Evolutionary conservation across 2,797 vertebrate genomes (phyloP), one percentile per base, ranked within the genome.

Genomic region (Acrocephalus scirpaceus): DNA sequence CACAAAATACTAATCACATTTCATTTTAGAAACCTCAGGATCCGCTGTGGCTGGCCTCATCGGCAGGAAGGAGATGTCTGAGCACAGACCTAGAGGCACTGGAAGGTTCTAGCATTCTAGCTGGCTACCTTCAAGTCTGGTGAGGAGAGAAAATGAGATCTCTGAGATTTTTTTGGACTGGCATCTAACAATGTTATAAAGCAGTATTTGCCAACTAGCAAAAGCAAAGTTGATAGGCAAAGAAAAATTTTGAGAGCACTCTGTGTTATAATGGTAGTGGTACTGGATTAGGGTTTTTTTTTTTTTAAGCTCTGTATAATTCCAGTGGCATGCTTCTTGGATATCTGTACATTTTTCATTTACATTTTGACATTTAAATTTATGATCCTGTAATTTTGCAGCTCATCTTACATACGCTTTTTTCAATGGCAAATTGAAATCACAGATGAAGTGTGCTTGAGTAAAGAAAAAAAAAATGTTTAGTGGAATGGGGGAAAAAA

Each of bases 321-420:
- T 97, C 81, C 64, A 92, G 84, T 94, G 88, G 87, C 57, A 84
- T 54, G 82, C 88, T 79, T 85, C 66, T 95, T 88, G 60, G 86
- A 88, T 95, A 91, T 86, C 85, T 89, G 57, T 92, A 86, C 87
- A 45, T 89, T 66, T 94, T 96, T 70, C 95, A 92, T 94, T 97
- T 97, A 92, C 97, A 96, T 97, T 76, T 94, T 96, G 96, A 95
- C 92, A 95, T 96, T 96, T 96, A 90, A 94, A 94, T 96, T 93
- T 88, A 81, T 34, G 45, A 97, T 96, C 88, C 82, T 96, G 96
- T 96, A 97, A 97, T 97, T 97, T 97, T 97, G 65, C 92, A 97
- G 94, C 94, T 95, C 93, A 67, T 97, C 90, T 94, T 96, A 86
- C 92, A 96, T 96, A 51, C 17, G 4, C 51, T 92, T 75, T 96